Conservation (phyloP, 2,888 invertebrate species). For the Pristionchus entomophagus region DNA sequence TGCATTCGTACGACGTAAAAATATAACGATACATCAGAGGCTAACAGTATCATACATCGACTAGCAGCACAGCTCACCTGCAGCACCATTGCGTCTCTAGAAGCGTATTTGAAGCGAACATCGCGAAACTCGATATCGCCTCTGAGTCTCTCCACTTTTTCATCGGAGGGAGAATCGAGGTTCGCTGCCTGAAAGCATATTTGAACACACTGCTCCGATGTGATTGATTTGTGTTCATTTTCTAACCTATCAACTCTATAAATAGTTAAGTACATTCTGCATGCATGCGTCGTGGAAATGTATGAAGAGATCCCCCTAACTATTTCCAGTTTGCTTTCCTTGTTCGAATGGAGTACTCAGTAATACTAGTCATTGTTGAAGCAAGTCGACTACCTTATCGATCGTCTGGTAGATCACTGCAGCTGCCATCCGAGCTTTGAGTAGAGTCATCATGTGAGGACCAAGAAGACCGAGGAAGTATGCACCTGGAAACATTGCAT, state of each 20-base stretch:
- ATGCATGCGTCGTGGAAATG: too few relatives aligned
- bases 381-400: neutral
- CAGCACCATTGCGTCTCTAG: neutral
- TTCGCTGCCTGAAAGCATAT: neutral
- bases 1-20: neutral
- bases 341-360: too few relatives aligned
- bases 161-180: neutral
- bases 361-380: neutral
- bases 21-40: neutral
- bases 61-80: conserved; percentile 5
- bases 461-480: conserved; percentile 36
- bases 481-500: neutral
- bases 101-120: conserved; percentile 26
- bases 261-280: too few relatives aligned
- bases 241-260: too few relatives aligned
- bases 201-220: too few relatives aligned
- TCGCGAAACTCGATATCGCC: conserved; percentile 23
- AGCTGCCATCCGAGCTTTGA: neutral
- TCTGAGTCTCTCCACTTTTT: neutral
- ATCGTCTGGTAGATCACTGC: conserved; percentile 39
- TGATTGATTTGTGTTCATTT: too few relatives aligned
- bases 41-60: too few relatives aligned
- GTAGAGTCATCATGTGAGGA: conserved; percentile 40
- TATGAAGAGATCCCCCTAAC: too few relatives aligned
- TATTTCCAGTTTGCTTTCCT: too few relatives aligned